A percentile compares a stretch with the other conserved stretches of the same genome.
Evolutionary conservation across 2,113 vertebrate species (phyloP).

Genomic region (Plestiodon gilberti): DNA sequence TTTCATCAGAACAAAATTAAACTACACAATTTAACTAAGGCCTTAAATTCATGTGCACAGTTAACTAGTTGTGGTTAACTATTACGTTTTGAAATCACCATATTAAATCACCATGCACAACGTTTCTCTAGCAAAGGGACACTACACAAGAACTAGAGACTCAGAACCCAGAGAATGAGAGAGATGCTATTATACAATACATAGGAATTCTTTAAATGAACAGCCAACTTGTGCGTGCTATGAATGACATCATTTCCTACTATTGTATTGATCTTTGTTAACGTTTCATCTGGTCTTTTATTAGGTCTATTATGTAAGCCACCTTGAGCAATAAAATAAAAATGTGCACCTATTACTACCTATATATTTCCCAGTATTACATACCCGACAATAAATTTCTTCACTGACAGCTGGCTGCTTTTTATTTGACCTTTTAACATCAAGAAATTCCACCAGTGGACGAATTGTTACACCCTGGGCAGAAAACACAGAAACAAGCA

Average conservation of each 20-base stretch:
- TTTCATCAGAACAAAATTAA: neutral
- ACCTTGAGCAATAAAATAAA: neutral
- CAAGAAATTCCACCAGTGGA: constrained; percentile 92
- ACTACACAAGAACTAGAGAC: neutral
- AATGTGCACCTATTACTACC: neutral
- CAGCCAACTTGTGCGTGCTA: neutral
- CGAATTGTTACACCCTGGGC: constrained; percentile 93
- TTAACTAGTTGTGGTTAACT: neutral
- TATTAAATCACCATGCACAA: neutral
- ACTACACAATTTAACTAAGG: neutral
- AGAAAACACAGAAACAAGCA: constrained; percentile 17
- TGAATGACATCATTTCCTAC: neutral
- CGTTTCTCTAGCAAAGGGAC: neutral
- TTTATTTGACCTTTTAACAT: constrained; percentile 92
- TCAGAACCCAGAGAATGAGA: neutral
- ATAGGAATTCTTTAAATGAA: neutral
- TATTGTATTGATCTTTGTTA: neutral
- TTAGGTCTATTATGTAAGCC: neutral
- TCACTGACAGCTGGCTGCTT: constrained; percentile 90
- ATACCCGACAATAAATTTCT: constrained; percentile 93
- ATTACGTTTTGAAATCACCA: neutral
- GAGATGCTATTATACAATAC: neutral
- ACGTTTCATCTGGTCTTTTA: neutral
- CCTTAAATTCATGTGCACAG: neutral
- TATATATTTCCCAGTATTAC: neutral